Conservation (phyloP, 2,888 invertebrate species). For the Anorthoa munda region DNA sequence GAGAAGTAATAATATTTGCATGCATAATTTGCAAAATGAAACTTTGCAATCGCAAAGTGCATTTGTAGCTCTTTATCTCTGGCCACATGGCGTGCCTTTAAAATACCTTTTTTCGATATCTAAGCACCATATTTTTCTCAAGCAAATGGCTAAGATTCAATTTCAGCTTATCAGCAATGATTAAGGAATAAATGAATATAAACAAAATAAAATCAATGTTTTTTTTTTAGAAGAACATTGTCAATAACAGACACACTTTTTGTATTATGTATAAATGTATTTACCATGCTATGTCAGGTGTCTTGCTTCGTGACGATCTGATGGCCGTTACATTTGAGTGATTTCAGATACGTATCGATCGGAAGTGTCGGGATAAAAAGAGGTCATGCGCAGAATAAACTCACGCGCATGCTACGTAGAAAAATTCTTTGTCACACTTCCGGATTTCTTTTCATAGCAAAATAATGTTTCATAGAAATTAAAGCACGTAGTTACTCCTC, state of each 20-base stretch:
- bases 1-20: conserved; percentile 12
- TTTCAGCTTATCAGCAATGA: neutral
- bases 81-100: neutral
- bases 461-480: neutral
- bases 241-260: neutral
- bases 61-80: neutral
- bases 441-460: conserved; percentile 27
- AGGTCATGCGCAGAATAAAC: conserved; percentile 61
- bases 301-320: conserved; percentile 59
- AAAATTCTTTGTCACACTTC: conserved; percentile 46
- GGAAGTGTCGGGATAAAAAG: conserved; percentile 62
- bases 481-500: conserved; percentile 18
- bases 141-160: neutral
- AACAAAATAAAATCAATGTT: neutral
- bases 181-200: neutral
- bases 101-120: neutral
- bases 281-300: conserved; percentile 50
- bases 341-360: conserved; percentile 64
- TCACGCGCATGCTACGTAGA: conserved; percentile 39
- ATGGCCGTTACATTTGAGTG: conserved; percentile 67
- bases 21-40: conserved; percentile 15
- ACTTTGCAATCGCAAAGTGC: neutral
- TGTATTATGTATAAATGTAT: conserved; percentile 22
- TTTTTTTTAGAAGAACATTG: neutral
- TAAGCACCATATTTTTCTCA: no score